Evolutionary conservation across 2,113 vertebrate genomes (phyloP).

Genomic region (Uropsilus gracilis): DNA sequence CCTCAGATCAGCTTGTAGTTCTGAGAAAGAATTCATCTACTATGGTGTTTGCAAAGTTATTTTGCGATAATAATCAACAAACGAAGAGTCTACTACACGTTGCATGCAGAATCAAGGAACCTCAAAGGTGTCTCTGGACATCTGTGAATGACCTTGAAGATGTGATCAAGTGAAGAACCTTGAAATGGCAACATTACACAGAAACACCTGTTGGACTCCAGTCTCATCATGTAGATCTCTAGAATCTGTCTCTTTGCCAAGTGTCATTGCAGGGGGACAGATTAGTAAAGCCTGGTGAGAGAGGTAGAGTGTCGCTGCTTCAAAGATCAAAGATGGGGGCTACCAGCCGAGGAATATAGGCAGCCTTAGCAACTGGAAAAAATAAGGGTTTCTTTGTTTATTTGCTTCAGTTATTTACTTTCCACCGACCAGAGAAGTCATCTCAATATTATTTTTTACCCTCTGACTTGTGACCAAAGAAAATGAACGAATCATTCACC

Average conservation of each 20-base stretch:
- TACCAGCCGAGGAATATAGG: not conserved
- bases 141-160: not conserved
- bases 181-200: not conserved
- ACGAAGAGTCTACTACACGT: fast-evolving
- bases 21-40: not conserved
- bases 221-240: not conserved
- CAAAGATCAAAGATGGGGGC: not conserved
- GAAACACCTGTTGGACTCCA: too few species aligned
- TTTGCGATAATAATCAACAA: not conserved
- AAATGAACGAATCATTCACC: too few species aligned
- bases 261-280: not conserved
- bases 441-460: too few species aligned
- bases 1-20: not conserved
- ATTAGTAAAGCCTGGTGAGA: fast-evolving
- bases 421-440: too few species aligned
- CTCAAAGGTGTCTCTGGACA: not conserved
- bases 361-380: not conserved
- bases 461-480: too few species aligned
- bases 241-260: not conserved
- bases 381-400: too few species aligned
- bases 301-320: fast-evolving
- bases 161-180: not conserved
- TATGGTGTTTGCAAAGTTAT: not conserved
- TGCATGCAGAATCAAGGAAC: not conserved
- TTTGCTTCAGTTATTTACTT: too few species aligned